Evolutionary conservation across 2,113 vertebrate species (phyloP), one percentile per base, ranked within the genome.

Genomic region (Heliornis fulica): DNA sequence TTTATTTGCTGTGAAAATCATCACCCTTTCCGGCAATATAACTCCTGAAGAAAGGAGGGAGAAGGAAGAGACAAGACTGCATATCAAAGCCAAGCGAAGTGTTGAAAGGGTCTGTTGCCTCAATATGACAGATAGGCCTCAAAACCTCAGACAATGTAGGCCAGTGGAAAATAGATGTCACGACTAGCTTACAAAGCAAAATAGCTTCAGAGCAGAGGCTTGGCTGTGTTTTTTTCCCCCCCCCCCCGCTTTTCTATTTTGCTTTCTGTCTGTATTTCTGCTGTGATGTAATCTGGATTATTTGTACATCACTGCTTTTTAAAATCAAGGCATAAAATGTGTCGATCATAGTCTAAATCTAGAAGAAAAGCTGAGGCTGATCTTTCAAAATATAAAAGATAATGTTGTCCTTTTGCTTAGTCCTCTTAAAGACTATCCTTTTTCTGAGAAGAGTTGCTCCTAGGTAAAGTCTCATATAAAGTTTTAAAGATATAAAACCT

Each of bases 41-140:
- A 98, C 97, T 97, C 96, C 96, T 75, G 90, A 97, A 98, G 98
- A 98, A 98, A 97, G 85, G 95, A 97, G 95, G 85, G 84, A 97
- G 96, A 97, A 98, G 98, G 98, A 99, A 98, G 97, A 97, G 97
- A 97, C 96, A 74, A 85, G 97, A 93, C 88, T 98, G 98, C 98
- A 99, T 99, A 99, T 99, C 99, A 99, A 99, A 99, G 98, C 95
- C 66, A 96, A 92, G 59, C 26, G 96, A 98, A 97, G 98, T 98
- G 98, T 98, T 98, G 97, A 98, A 98, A 97, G 95, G 96, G 93
- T 97, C 97, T 97, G 91, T 97, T 96, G 97, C 97, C 97, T 98
- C 97, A 97, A 98, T 98, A 98, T 98, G 98, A 98, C 97, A 98
- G 98, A 98, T 97, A 98, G 97, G 96, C 94, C 97, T 96, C 96